Conservation (phyloP, 2,113 vertebrate species). For the Zosterops pallidus region DNA sequence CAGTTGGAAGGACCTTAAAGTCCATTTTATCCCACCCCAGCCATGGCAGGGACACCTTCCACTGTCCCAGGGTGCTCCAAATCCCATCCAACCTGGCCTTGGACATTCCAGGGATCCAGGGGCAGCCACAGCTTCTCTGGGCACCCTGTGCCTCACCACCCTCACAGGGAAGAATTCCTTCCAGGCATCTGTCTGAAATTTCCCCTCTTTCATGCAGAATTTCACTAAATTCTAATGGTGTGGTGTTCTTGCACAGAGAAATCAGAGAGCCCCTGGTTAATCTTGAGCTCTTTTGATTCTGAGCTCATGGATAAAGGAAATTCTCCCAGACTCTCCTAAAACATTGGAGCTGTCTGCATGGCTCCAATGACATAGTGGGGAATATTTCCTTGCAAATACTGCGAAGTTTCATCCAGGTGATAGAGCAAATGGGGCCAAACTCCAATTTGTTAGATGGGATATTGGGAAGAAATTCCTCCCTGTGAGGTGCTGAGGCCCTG, state of each 20-base stretch:
- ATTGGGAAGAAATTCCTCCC: neutral
- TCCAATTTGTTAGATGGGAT: neutral
- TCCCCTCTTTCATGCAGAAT: neutral
- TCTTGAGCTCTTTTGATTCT: neutral
- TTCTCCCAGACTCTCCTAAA: neutral
- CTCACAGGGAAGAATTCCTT: neutral
- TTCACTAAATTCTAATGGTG: too few relatives aligned
- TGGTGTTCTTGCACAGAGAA: too few relatives aligned
- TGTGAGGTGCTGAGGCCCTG: accelerated
- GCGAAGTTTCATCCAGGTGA: neutral
- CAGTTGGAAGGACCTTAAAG: neutral
- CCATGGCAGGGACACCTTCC: neutral
- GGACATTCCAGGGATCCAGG: neutral
- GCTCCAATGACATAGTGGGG: neutral
- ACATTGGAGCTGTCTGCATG: neutral
- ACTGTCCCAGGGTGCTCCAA: accelerated
- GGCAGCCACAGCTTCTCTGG: neutral
- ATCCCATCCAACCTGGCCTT: accelerated
- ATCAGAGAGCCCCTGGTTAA: neutral
- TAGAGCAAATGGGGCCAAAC: neutral
- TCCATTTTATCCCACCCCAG: accelerated
- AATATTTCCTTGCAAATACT: neutral
- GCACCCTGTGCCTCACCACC: neutral
- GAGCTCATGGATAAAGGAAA: neutral
- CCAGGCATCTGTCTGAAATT: accelerated